Evolutionary conservation across 2,888 invertebrate species (phyloP).

Genomic region (Rhyacophila evoluta): DNA sequence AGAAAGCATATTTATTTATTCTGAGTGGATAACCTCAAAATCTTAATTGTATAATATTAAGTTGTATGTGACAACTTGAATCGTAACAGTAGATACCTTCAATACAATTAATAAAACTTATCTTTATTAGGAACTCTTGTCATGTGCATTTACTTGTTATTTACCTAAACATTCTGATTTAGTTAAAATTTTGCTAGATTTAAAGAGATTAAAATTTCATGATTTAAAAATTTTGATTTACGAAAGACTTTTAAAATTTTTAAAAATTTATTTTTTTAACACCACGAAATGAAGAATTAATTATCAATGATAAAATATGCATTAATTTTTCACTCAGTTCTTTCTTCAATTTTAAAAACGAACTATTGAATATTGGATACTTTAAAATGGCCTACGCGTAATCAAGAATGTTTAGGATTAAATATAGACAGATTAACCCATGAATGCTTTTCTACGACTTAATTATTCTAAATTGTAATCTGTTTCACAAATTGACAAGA

Average conservation of each 20-base stretch:
- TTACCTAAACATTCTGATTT: conserved; percentile 39
- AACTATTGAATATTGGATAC: background rate
- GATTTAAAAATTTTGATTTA: conserved; percentile 30
- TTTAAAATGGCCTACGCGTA: background rate
- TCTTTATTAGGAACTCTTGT: conserved; percentile 56
- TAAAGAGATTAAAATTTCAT: conserved; percentile 9
- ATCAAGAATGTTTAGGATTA: conserved; percentile 10
- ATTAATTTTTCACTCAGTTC: background rate
- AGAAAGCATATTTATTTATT: too few relatives aligned
- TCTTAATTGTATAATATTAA: too few relatives aligned
- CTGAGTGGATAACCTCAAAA: too few relatives aligned
- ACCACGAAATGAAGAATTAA: background rate
- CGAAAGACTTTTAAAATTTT: conserved; percentile 29
- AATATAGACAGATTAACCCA: background rate
- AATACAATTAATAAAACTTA: conserved; percentile 38
- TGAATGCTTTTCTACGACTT: background rate
- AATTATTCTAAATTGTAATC: background rate
- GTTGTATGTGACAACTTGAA: background rate
- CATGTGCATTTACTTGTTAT: conserved; percentile 54
- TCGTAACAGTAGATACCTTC: background rate
- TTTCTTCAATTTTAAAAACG: background rate
- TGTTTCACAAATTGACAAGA: conserved; percentile 1
- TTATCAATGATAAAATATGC: background rate
- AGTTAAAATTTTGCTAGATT: conserved; percentile 12
- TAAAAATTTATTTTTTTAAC: background rate